These are phyloP conservation scores for Habrosyne pyritoides DNA, from an alignment of 2,888 invertebrate genomes.

Conservation along the genomic window DNA sequence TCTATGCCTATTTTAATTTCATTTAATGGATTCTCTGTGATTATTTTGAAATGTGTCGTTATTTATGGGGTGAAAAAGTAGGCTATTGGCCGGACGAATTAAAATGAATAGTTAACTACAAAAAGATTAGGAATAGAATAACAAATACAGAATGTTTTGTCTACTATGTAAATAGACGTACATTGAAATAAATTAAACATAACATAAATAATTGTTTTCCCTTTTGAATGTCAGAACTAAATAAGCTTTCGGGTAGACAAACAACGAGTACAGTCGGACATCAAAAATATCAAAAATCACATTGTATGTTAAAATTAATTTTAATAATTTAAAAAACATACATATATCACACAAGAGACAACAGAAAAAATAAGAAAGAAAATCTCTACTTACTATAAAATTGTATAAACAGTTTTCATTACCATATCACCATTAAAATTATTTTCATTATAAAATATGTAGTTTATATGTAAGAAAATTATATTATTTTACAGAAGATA, in stretches of 20 bases:
- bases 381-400: too few relatives aligned
- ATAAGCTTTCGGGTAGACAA: slow-evolving; percentile 29
- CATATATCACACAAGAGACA: too few relatives aligned
- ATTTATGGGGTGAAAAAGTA: slow-evolving; percentile 4
- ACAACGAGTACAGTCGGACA: slow-evolving; percentile 30
- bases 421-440: too few relatives aligned
- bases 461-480: too few relatives aligned
- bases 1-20: slow-evolving; percentile 24
- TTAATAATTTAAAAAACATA: too few relatives aligned
- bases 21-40: slow-evolving; percentile 26
- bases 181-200: background rate
- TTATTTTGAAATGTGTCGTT: slow-evolving; percentile 5
- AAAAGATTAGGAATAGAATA: background rate
- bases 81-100: slow-evolving; percentile 2
- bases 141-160: background rate
- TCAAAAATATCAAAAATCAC: too few relatives aligned
- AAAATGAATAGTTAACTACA: background rate
- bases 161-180: background rate
- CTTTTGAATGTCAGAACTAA: slow-evolving; percentile 35
- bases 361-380: too few relatives aligned
- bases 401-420: too few relatives aligned
- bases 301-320: too few relatives aligned
- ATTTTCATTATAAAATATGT: too few relatives aligned
- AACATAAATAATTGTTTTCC: slow-evolving; percentile 40
- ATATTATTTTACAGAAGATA: background rate